Evolutionary conservation across 2,888 invertebrate genomes (phyloP), one percentile per base, ranked within the genome.

Genomic region (Platycheirus rosarum): DNA sequence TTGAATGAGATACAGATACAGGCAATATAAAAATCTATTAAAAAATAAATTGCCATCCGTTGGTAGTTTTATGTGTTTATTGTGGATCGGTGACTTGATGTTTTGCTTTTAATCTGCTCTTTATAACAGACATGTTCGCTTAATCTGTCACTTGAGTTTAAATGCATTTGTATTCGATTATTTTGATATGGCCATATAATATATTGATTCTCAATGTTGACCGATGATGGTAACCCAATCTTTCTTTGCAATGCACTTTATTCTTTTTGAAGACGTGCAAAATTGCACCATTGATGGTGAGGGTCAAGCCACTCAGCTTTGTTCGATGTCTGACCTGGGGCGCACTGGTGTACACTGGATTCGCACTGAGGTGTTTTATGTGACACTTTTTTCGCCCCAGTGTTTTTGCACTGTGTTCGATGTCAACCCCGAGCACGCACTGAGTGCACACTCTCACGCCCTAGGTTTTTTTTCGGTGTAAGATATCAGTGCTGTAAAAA

Each of bases 101-200:
- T n/a, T n/a, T 2, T 23, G 18, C 35, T 6, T 16, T 14, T 40
- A 37, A 55, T 40, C 37, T 13, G 37, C 2, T 23, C 20, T 40
- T n/a, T 32, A 37, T 55, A 9, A 55, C 35, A 14, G 9, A 23
- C 20, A 35, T 32, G n/a, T 23, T 23, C 23, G 13, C 13, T 57
- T 40, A 57, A 57, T 57, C 57, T 23, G 20, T 1, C 14, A 40
- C 57, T 57, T 40, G 40, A 57, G 14, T 26, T 57, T 57, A 9
- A 9, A 57, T 40, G 55, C 55, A 57, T 13, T 23, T 23, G n/a
- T n/a, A n/a, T n/a, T n/a, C n/a, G n/a, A n/a, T n/a, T n/a, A n/a
- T n/a, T n/a, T n/a, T 23, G 2, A 23, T 23, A 23, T 11, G 9
- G 11, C 5, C 11, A 51, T 5, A 14, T 23, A 23, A 23, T 23